Conservation (phyloP, 2,888 invertebrate genomes). For the Drosophila demipolita region DNA sequence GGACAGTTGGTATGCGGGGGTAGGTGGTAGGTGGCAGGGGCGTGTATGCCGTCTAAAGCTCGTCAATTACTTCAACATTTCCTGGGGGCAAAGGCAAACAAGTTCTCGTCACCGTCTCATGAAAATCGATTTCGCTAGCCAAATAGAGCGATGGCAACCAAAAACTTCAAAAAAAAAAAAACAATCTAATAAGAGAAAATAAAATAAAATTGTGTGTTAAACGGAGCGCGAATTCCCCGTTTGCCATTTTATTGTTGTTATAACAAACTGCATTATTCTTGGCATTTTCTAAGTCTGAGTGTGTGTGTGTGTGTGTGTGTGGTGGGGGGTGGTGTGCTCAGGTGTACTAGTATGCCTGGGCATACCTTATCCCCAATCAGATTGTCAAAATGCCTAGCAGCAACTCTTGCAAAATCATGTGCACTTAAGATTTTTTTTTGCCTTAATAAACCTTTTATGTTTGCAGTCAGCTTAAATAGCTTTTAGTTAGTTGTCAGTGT, state of each 20-base stretch:
- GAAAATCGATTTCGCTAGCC: constrained; percentile 51
- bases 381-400: constrained; percentile 21
- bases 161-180: constrained; percentile 22
- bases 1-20: not conserved
- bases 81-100: constrained; percentile 57
- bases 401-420: not conserved
- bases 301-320: not conserved
- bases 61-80: constrained; percentile 64
- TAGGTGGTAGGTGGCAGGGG: not conserved
- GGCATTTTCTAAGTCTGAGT: constrained; percentile 6
- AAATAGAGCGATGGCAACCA: constrained; percentile 29
- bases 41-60: constrained; percentile 43
- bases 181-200: constrained; percentile 13
- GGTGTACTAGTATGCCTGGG: not conserved
- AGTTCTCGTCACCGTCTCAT: constrained; percentile 52
- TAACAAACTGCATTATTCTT: constrained; percentile 60
- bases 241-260: constrained; percentile 51
- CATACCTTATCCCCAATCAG: constrained; percentile 3
- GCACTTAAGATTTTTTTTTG: not conserved
- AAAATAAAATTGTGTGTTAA: constrained; percentile 53
- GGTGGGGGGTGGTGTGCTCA: not conserved
- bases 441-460: not conserved
- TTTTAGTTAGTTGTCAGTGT: not conserved
- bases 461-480: constrained; percentile 5
- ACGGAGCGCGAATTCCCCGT: constrained; percentile 49